These are phyloP conservation scores for Ditula angustiorana DNA, from an alignment of 2,888 invertebrate species.

Conservation along the genomic window DNA sequence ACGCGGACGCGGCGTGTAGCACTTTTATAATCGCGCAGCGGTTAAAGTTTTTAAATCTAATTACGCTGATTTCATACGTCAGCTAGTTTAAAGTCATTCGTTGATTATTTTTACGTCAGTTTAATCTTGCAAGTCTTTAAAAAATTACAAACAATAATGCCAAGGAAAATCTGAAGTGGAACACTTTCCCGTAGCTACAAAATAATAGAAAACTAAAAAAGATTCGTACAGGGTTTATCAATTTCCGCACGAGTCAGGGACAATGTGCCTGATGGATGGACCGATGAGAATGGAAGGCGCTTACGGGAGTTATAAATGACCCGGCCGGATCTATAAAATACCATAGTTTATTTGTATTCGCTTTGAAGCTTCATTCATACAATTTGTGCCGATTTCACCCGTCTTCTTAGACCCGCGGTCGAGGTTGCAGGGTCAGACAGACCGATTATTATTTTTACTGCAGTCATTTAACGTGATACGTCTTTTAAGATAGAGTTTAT, in stretches of 20 bases:
- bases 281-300: conserved; percentile 55
- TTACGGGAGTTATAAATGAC: conserved; percentile 61
- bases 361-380: conserved; percentile 20
- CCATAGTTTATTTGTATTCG: conserved; percentile 31
- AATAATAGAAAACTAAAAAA: conserved; percentile 32
- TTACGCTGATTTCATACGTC: too few species aligned
- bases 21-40: background rate
- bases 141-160: background rate
- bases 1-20: background rate
- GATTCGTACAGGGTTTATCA: conserved; percentile 48
- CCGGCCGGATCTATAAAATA: conserved; percentile 43
- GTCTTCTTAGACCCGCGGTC: background rate
- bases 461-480: too few species aligned
- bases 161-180: background rate
- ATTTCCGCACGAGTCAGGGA: conserved; percentile 51
- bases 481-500: too few species aligned
- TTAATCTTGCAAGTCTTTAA: too few species aligned
- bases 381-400: conserved; percentile 20
- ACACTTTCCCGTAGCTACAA: conserved; percentile 8
- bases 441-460: background rate
- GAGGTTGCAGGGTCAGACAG: background rate
- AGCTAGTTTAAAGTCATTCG: too few species aligned
- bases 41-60: background rate
- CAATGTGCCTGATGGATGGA: conserved; percentile 63
- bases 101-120: too few species aligned